Base-by-base conservation (phyloP, 2,113 vertebrate species). In the Galeopterus variegatus region DNA sequence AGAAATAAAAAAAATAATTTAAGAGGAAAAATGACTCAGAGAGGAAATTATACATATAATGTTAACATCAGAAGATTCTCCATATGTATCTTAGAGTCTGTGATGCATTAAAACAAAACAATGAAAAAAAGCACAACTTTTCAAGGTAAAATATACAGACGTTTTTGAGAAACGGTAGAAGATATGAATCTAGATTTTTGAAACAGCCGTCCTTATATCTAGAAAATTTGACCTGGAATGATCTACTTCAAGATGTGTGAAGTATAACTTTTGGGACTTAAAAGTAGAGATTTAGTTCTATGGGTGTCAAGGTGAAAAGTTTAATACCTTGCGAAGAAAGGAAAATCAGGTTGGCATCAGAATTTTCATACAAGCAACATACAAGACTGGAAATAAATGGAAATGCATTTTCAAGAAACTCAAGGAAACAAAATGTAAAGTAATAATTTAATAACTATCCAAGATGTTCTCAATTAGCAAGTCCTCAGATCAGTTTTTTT, bases 401-500 rank as follows among this genome's bases (percentile, higher is more conserved):
- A 95, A 24, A 83, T 24, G 31, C 36, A 18, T 77, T 94, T 69
- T 94, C 12, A 94, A 7, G 21, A 60, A 89, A 91, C 33, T 85
- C 62, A 84, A 80, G 52, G 33, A 77, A 14, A 70, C 45, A 21
- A 95, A 85, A 77, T 41, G 14, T 79, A 54, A n/a, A 31, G n/a
- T 88, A 85, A 85, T 12, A 87, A 86, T 52, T 72, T 54, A 87
- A 45, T 31, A 80, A 8, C 62, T 26, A 65, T 41, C 11, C 67
- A 72, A 70, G 24, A 24, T 79, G 9, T 45, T 14, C 5, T 91
- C 64, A 54, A 52, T 79, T 52, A 69, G 77, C 24, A 33, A 95
- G 50, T 58, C 58, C n/a, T 60, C 19, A 86, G 64, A 65, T n/a
- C 54, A 64, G 14, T 23, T 54, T 65, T 75, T 80, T 72, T 86